These are phyloP conservation scores for Drosophila subobscura DNA, from an alignment of 1,140 invertebrate genomes.

Conservation along the genomic window DNA sequence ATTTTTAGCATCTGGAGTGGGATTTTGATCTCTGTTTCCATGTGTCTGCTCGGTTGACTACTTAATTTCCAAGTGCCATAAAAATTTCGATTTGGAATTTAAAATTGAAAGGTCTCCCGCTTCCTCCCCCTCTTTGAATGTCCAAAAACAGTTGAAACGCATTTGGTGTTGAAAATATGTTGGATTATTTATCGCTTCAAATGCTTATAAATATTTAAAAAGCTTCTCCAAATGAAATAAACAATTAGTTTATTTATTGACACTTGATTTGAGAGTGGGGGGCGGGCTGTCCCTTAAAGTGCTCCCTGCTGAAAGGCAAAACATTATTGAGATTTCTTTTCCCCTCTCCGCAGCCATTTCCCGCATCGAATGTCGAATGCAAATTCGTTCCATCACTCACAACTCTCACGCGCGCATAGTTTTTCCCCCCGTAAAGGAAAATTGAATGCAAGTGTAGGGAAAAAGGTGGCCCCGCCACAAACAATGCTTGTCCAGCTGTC, in stretches of 20 bases:
- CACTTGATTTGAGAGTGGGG: constrained; percentile 19
- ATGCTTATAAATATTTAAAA: constrained; percentile 61
- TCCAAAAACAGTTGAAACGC: constrained; percentile 1
- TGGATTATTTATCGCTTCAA: constrained; percentile 46
- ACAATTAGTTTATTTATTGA: constrained; percentile 54
- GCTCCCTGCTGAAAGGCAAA: constrained; percentile 41
- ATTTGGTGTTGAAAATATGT: constrained; percentile 46
- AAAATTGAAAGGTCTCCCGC: constrained; percentile 33
- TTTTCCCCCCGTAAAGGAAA: constrained; percentile 50
- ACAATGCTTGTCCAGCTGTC: constrained; percentile 67
- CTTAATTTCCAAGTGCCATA: constrained; percentile 66
- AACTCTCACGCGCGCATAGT: constrained; percentile 10
- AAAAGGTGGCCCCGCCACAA: constrained; percentile 53
- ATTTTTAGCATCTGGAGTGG: constrained; percentile 55
- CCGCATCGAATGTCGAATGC: constrained; percentile 61
- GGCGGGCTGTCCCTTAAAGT: constrained; percentile 26
- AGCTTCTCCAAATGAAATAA: constrained; percentile 44
- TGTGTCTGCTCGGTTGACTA: constrained; percentile 30
- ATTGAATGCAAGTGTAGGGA: constrained; percentile 60
- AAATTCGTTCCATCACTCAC: constrained; percentile 76
- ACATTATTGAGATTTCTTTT: constrained; percentile 9
- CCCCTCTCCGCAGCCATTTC: background rate
- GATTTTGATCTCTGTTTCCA: constrained; percentile 38
- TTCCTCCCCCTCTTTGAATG: background rate
- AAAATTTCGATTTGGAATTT: constrained; percentile 53